These are phyloP conservation scores for Falco peregrinus DNA, from an alignment of 2,797 vertebrate species.

Conservation along the genomic window DNA sequence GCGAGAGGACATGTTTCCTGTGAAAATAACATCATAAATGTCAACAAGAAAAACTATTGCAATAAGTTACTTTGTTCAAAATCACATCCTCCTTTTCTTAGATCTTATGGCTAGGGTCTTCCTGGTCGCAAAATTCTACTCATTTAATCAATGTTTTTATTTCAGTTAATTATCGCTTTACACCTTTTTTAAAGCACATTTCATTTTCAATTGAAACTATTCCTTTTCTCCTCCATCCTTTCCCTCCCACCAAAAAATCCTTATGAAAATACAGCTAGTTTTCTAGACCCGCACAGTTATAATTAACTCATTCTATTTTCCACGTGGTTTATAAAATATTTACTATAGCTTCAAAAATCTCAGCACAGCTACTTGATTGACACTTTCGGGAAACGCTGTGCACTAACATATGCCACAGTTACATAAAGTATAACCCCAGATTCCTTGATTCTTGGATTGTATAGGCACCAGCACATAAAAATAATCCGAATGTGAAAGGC, in stretches of 20 bases:
- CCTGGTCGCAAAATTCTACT: neutral
- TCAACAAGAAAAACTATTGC: neutral
- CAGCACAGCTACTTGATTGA: neutral
- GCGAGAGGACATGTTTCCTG: slow-evolving; percentile 87
- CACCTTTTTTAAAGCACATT: neutral
- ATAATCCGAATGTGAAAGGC: neutral
- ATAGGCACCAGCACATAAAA: neutral
- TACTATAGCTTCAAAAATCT: neutral
- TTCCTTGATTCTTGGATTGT: neutral
- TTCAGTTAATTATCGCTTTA: neutral
- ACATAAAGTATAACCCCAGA: neutral
- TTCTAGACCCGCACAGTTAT: neutral
- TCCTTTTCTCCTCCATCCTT: neutral
- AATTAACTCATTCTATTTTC: neutral
- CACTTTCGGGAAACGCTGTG: accelerated
- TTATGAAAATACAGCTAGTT: neutral
- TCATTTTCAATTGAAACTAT: neutral
- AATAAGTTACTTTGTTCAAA: neutral
- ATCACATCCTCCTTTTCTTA: neutral
- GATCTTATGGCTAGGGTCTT: neutral
- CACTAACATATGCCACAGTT: neutral
- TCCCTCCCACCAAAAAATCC: neutral
- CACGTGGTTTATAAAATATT: neutral
- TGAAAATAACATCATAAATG: neutral
- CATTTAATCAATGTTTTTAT: neutral